phyloP scores from a whole-genome alignment of 2,888 invertebrate species.

The Apotomis betuletana region DNA sequence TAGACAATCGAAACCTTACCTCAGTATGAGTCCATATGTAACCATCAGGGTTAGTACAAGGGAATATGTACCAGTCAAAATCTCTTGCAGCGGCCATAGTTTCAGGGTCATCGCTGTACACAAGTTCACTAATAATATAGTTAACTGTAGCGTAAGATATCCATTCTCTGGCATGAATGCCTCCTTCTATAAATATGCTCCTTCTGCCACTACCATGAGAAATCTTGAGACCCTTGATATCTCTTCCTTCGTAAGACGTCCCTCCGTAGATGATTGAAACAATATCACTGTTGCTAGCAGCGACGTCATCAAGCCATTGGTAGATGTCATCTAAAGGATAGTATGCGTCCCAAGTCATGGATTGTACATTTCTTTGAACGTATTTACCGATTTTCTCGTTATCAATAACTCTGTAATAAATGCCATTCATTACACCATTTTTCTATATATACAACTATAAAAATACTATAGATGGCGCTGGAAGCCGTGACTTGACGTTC shows the following conservation, averaged over 20 bases:
- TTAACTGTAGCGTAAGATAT: conserved; percentile 82
- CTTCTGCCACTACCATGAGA: conserved; percentile 45
- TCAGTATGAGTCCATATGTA: conserved; percentile 84
- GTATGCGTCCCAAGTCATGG: conserved; percentile 42
- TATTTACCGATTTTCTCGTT: conserved; percentile 41
- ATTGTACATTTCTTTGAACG: conserved; percentile 26
- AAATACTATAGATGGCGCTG: too few species aligned
- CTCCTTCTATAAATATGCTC: conserved; percentile 50
- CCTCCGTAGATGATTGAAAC: conserved; percentile 35
- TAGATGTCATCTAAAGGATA: conserved; percentile 42
- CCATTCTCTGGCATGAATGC: conserved; percentile 88
- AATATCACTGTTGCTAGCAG: conserved; percentile 30
- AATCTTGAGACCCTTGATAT: conserved; percentile 62
- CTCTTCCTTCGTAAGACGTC: conserved; percentile 36
- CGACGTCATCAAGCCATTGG: conserved; percentile 37
- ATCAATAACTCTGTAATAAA: conserved; percentile 41
- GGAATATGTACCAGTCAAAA: conserved; percentile 86
- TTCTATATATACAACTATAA: too few species aligned
- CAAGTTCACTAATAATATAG: conserved; percentile 78
- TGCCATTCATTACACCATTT: too few species aligned
- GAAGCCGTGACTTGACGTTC: too few species aligned
- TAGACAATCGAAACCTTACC: conserved; percentile 47
- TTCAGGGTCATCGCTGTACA: conserved; percentile 69
- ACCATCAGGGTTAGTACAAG: conserved; percentile 87
- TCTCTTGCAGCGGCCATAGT: conserved; percentile 66